Evolutionary conservation across 2,113 vertebrate genomes (phyloP), one percentile per base, ranked within the genome.

Genomic region (Herpailurus yagouaroundi): DNA sequence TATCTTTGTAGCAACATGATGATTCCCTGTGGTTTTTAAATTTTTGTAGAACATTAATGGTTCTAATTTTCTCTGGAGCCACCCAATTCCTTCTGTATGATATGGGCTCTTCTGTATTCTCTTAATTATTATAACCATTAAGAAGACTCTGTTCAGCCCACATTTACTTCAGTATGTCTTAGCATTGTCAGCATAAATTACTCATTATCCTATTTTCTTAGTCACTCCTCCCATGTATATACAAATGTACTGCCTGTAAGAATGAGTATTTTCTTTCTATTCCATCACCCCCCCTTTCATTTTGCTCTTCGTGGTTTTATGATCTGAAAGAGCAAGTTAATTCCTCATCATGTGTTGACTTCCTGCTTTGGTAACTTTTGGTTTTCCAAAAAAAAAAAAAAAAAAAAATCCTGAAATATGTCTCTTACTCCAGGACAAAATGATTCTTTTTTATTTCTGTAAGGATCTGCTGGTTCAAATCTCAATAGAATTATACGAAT

Each of bases 201-300:
- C 77, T 94, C 86, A 95, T 74, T 87, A 74, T 79, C 12, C 19
- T 81, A 25, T 91, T 89, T 82, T 77, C 88, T 96, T 95, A 97
- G 83, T 94, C 87, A 85, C 48, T 77, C 76, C 96, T 94, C 12
- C 38, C 52, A 45, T 96, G 84, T 91, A 96, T 90, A 89, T 63
- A 73, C 19, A 82, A 68, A 87, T 36, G 60, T n/a, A 16, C 25
- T 88, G 48, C 85, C 60, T 96, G 85, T 79, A 91, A 94, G 64
- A 83, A 86, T 23, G 64, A 80, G 27, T 63, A 63, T 93, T 93
- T 94, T 74, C 82, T 95, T 93, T 96, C 79, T 33, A 52, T 7
- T 84, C 52, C 55, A 79, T 69, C 27, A 1, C 23, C 9, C 11
- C 52, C 48, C 76, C 88, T 94, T 36, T 92, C 38, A 57, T 96